Evolutionary conservation across 2,888 invertebrate genomes (phyloP), one percentile per base, ranked within the genome.

Genomic region (Ceratothoa steindachneri): DNA sequence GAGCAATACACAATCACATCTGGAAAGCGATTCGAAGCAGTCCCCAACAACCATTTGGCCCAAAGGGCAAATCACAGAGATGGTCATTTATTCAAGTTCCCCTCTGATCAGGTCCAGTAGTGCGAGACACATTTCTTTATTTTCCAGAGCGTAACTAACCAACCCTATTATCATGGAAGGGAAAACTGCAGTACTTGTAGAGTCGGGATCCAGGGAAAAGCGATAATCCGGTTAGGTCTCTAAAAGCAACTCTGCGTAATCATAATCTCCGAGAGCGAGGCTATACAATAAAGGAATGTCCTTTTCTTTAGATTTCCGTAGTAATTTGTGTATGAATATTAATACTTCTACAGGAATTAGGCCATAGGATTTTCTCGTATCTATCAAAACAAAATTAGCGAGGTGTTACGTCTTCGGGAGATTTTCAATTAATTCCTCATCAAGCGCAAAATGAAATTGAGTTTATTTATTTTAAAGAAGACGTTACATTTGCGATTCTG

Each of bases 1-100:
- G 27, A 60, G 60, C 60, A 60, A 22, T 12, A 60, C 12, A 60
- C 60, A 60, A 7, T 60, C 27, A 24, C 22, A 1, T 60, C 2
- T 60, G n/a, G 60, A 60, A 22, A 60, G 24, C 12, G 24, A 12
- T 60, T 60, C 60, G 60, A 60, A 60, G 60, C 60, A 60, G 27
- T 60, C 60, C n/a, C 3, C 1, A 22, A 24, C 60, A 15, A 24
- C 1, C 60, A 60, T 60, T 60, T 60, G 22, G n/a, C 24, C 12
- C 3, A 15, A 24, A 24, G 60, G 9, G 24, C 7, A 41, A 15
- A 41, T 5, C 5, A 15, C 41, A 15, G 41, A 5, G 15, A 41
- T 41, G 7, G 7, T 41, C 7, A 41, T 41, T 5, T 5, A 9
- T 5, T 41, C 41, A 41, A 41, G 15, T 15, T 41, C 7, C 41